Conservation (phyloP, 2,797 vertebrate species). For the Intellagama lesueurii region DNA sequence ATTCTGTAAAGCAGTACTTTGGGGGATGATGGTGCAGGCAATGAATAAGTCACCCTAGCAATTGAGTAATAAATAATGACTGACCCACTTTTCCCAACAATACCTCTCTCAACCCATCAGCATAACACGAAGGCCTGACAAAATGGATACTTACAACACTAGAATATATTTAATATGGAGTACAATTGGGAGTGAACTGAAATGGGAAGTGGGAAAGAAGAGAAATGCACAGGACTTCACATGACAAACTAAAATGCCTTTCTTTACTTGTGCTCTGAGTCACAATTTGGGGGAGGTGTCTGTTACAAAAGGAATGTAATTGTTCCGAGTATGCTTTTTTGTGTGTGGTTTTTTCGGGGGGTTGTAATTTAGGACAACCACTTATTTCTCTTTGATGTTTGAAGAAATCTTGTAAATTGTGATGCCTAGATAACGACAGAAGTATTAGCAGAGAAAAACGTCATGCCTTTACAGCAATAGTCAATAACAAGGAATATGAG, state of each 20-base stretch:
- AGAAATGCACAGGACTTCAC: slow-evolving; percentile 14
- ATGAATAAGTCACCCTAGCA: slow-evolving; percentile 69
- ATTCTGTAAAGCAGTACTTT: slow-evolving; percentile 58
- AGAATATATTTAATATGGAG: slow-evolving; percentile 43
- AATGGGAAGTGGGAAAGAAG: slow-evolving; percentile 9
- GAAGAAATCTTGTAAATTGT: background rate
- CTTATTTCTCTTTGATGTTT: background rate
- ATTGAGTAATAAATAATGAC: slow-evolving; percentile 69
- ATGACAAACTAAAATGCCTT: slow-evolving; percentile 4
- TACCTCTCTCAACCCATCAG: slow-evolving; percentile 39
- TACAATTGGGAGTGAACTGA: slow-evolving; percentile 17
- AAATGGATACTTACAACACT: slow-evolving; percentile 30
- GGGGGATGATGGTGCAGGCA: slow-evolving; percentile 67
- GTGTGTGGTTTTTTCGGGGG: too few species aligned
- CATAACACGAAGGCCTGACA: slow-evolving; percentile 40
- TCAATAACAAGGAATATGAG: slow-evolving; percentile 26
- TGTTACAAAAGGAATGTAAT: slow-evolving; percentile 1
- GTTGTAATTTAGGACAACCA: background rate
- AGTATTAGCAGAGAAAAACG: slow-evolving; percentile 8
- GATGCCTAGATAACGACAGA: background rate
- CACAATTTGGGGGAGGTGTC: background rate
- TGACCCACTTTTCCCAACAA: slow-evolving; percentile 61
- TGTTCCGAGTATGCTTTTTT: too few species aligned
- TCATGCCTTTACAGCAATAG: background rate
- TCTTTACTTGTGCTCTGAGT: slow-evolving; percentile 4